phyloP scores from a whole-genome alignment of 2,888 invertebrate genomes.

The Rotaria sp. region DNA sequence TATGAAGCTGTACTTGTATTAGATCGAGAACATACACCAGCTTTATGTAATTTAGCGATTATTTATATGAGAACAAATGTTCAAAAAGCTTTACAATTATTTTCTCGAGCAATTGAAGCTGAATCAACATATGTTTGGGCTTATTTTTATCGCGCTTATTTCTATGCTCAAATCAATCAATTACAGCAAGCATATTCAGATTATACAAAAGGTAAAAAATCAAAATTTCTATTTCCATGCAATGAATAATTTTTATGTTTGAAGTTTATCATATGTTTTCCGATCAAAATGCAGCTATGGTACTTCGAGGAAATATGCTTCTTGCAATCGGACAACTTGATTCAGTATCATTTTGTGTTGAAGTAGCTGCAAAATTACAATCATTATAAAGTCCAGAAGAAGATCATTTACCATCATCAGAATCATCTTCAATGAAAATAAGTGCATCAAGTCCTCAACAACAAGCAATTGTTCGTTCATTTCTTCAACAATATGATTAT shows the following conservation, averaged over 20 bases:
- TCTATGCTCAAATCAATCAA: constrained; percentile 51
- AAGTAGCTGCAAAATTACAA: constrained; percentile 48
- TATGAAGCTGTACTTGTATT: constrained; percentile 53
- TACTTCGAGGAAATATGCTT: constrained; percentile 51
- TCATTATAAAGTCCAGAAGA: constrained; percentile 50
- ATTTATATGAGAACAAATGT: constrained; percentile 50
- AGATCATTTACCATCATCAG: background rate
- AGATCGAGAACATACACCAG: constrained; percentile 51
- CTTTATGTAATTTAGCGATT: constrained; percentile 53
- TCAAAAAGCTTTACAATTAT: constrained; percentile 50
- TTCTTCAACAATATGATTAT: constrained; percentile 54
- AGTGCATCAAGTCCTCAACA: constrained; percentile 29
- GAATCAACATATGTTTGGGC: constrained; percentile 54
- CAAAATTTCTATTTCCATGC: too few species aligned
- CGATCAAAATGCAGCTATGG: constrained; percentile 21
- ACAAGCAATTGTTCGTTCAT: constrained; percentile 52
- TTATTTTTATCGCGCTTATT: constrained; percentile 53
- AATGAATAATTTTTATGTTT: too few species aligned
- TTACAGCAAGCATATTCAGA: constrained; percentile 52
- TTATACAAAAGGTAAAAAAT: constrained; percentile 51
- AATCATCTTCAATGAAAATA: background rate
- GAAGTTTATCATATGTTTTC: constrained; percentile 26
- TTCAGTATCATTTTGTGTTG: constrained; percentile 54
- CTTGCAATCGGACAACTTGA: constrained; percentile 52
- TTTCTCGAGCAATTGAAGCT: constrained; percentile 50